Percentiles rank a stretch among this genome's conserved stretches.
Evolutionary conservation across 2,888 invertebrate species (phyloP).

Genomic region (Chrysopilus asiliformis): DNA sequence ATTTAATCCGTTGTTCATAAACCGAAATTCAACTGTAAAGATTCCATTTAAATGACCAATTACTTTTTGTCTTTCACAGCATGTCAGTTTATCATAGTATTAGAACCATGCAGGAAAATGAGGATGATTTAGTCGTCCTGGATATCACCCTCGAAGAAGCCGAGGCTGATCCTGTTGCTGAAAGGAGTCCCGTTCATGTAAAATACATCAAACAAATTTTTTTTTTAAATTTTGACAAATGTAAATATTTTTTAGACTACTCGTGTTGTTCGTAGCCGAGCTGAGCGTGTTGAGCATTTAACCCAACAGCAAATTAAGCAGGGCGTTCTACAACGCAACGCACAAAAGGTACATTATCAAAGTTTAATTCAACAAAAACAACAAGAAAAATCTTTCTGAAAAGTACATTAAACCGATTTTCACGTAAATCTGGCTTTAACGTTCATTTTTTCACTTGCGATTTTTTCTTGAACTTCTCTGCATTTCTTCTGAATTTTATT

Average conservation of each 20-base stretch:
- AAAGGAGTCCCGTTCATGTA: constrained; percentile 14
- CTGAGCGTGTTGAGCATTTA: constrained; percentile 24
- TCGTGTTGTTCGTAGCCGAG: constrained; percentile 14
- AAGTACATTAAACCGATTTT: too few species aligned
- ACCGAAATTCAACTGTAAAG: constrained; percentile 1
- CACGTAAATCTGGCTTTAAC: too few species aligned
- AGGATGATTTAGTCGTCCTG: constrained; percentile 29
- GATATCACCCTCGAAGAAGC: constrained; percentile 19
- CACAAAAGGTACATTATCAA: constrained; percentile 35
- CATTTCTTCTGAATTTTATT: too few species aligned
- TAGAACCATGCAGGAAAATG: constrained; percentile 27
- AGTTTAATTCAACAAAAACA: too few species aligned
- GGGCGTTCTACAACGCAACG: constrained; percentile 26
- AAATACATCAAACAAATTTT: background rate
- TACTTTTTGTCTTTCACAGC: constrained; percentile 17
- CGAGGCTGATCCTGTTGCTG: constrained; percentile 9
- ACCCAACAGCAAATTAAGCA: constrained; percentile 27
- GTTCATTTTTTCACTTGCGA: too few species aligned
- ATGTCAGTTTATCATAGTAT: constrained; percentile 37
- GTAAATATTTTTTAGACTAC: constrained; percentile 5
- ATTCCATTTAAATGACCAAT: constrained; percentile 4
- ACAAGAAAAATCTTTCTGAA: too few species aligned
- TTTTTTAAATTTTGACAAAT: background rate
- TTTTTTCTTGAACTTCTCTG: too few species aligned
- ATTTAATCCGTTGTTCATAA: too few species aligned